Evolutionary conservation across 2,888 invertebrate genomes (phyloP), one percentile per base, ranked within the genome.

Genomic region (Nipponacmea schrenckii): DNA sequence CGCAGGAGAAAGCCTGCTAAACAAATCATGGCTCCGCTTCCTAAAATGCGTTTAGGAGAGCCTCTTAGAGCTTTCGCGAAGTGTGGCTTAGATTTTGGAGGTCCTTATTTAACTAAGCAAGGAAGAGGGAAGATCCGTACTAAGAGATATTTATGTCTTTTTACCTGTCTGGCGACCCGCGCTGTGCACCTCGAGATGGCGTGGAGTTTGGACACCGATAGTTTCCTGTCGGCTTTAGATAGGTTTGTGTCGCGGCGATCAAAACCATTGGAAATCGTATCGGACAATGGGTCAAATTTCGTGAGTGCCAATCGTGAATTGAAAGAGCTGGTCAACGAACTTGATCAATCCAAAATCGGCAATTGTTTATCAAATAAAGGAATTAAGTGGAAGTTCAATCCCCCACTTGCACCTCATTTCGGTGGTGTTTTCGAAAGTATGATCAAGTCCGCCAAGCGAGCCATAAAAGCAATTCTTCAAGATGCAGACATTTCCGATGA

Each of bases 371-470:
- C 76, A 44, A 70, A 64, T 44, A 31, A 67, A 27, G 70, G 71
- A 14, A 68, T 74, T 15, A n/a, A 64, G 20, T 76, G 74, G 76
- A 17, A 66, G 15, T 78, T 80, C 39, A 76, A 75, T 68, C 79
- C 76, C 2, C 77, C 79, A 46, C 1, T 70, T 0, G 77, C 75
- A 7, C 78, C 79, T 62, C 76, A 80, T 63, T 75, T 73, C 20
- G 74, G 77, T 66, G 78, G 77, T 8, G 72, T 74, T 12, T 77
- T 77, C 67, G 75, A 80, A 66, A 63, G 62, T 1, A 73, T 77
- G 71, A 69, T 81, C 1, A 76, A 74, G 48, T 56, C 62, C 24
- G 76, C 77, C 10, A 80, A 79, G 70, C 56, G 70, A 44, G 78
- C 79, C n/a, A 72, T 78, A 2, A 72, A 68, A 66, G 74, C 70